These are phyloP conservation scores for Penaeus chinensis DNA, from an alignment of 1,140 invertebrate species.

Conservation along the genomic window DNA sequence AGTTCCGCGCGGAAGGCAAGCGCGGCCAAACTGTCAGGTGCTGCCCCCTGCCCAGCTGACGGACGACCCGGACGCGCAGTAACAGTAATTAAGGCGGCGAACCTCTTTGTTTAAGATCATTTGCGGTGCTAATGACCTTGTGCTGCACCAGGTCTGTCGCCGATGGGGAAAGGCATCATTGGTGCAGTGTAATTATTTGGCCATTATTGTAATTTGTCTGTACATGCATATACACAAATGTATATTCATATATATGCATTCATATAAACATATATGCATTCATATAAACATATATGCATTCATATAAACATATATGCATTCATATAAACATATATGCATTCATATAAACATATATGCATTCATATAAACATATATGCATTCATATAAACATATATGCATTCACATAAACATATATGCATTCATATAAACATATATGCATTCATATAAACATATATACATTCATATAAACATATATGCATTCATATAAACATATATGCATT, in stretches of 20 bases:
- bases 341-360: neutral
- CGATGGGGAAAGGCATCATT: neutral
- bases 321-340: neutral
- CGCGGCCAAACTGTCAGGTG: too few species aligned
- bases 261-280: neutral
- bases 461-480: neutral
- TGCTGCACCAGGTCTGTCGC: neutral
- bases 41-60: too few species aligned
- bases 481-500: neutral
- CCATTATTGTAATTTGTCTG: neutral
- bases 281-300: neutral
- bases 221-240: neutral
- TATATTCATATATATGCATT: neutral
- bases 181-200: neutral
- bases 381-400: neutral
- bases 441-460: neutral
- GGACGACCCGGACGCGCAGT: too few species aligned
- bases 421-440: neutral
- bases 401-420: neutral
- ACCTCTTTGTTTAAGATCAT: too few species aligned
- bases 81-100: too few species aligned
- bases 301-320: neutral
- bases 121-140: too few species aligned
- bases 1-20: too few species aligned
- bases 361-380: neutral